Evolutionary conservation across 2,113 vertebrate species (phyloP), one percentile per base, ranked within the genome.

Genomic region (Trichomycterus rosablanca): DNA sequence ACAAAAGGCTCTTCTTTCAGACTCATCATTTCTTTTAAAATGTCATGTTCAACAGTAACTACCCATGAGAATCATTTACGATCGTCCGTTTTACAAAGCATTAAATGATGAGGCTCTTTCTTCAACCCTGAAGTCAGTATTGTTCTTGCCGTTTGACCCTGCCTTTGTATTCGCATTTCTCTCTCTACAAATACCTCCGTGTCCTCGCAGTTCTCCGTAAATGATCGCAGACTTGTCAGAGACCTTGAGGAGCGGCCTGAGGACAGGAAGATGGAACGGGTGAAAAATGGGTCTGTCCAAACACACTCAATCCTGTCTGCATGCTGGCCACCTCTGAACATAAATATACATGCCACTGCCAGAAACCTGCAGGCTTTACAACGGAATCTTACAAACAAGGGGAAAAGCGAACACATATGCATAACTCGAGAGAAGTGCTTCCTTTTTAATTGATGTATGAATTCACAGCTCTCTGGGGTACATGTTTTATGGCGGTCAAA

Each of bases 251-350:
- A 45, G 42, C 64, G 63, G 59, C 34, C 59, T 10, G 42, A 19
- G 11, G 45, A 48, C 54, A 43, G 60, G 58, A 39, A 60, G 59
- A 68, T 51, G 30, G 32, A 67, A 59, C 24, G 37, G 53, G 45
- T 72, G 70, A 72, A 72, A 67, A 63, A 67, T 72, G 64, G 50
- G 43, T 48, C 64, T 72, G 64, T 72, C 70, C 24, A 6, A 58
- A 67, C 30, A 62, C 63, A 66, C 56, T 66, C 57, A 52, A 66
- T 43, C 44, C 44, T 71, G 56, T 45, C 61, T 46, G 43, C 55
- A 65, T 9, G n/a, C 48, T 53, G n/a, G 6, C 55, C 68, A 59
- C 20, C 16, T 43, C 10, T 2, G n/a, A 45, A 45, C 59, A 72
- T 67, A 63, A 63, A 67, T 58, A 72, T 59, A 34, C 44, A 23